These are phyloP conservation scores for Halichondria panicea DNA, from an alignment of 37 sponge, comb jelly and placozoan species.

Conservation along the genomic window DNA sequence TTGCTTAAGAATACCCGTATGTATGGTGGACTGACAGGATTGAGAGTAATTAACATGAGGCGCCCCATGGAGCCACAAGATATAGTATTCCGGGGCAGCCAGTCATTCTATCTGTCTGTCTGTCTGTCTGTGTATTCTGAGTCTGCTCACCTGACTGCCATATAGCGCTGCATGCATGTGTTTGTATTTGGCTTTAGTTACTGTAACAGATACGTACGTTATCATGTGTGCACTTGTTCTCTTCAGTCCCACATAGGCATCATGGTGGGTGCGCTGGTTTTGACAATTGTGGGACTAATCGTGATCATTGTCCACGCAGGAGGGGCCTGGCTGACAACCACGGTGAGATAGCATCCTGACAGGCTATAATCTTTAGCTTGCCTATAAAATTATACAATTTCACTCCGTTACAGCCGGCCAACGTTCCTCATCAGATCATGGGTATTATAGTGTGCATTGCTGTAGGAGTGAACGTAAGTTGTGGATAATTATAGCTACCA, in stretches of 20 bases:
- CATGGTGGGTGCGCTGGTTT: conserved; percentile 8
- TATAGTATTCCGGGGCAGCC: too few relatives aligned
- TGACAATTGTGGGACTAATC: conserved; percentile 12
- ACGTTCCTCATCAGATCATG: conserved; percentile 46
- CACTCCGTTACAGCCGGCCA: conserved; percentile 17
- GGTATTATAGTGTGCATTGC: conserved; percentile 47
- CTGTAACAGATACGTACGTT: not conserved
- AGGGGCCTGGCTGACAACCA: conserved; percentile 34
- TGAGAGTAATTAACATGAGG: too few relatives aligned
- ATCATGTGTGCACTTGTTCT: not conserved
- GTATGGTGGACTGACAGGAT: too few relatives aligned
- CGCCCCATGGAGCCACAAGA: too few relatives aligned
- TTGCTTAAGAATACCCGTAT: too few relatives aligned
- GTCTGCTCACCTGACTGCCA: too few relatives aligned
- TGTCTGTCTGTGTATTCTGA: too few relatives aligned
- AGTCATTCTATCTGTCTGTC: too few relatives aligned
- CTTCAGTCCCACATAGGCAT: conserved; percentile 24
- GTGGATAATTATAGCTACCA: not conserved
- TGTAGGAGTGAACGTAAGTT: conserved; percentile 59
- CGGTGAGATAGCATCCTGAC: not conserved
- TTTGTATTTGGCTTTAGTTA: too few relatives aligned
- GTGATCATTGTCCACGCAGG: conserved; percentile 29
- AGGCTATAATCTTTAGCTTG: too few relatives aligned
- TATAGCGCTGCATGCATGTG: too few relatives aligned
- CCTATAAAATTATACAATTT: not conserved